These are phyloP conservation scores for Myoxocephalus aenaeus DNA, from an alignment of 2,797 vertebrate species.

Conservation along the genomic window DNA sequence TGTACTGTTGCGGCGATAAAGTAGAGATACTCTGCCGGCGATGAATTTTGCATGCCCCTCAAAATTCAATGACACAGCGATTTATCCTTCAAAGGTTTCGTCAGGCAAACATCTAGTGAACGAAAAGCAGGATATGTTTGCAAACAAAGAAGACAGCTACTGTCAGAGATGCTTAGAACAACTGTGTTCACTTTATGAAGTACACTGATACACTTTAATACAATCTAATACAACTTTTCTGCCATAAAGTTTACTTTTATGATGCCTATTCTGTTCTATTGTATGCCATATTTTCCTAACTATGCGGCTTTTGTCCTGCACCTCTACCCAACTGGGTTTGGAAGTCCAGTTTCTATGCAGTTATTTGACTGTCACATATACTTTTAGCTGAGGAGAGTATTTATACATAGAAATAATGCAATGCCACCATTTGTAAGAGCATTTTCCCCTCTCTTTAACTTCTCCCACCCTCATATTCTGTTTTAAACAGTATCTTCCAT, in stretches of 20 bases:
- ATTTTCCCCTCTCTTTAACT: constrained; percentile 1
- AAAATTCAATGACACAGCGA: background rate
- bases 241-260: background rate
- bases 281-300: background rate
- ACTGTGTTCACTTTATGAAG: background rate
- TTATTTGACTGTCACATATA: background rate
- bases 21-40: background rate
- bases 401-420: background rate
- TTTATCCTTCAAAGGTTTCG: background rate
- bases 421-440: background rate
- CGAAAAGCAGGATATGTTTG: background rate
- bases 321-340: background rate
- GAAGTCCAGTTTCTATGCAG: constrained; percentile 3
- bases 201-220: background rate
- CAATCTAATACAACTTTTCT: background rate
- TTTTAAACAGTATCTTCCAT: constrained; percentile 22
- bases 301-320: background rate
- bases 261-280: background rate
- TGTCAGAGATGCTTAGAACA: background rate
- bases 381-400: background rate
- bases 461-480: constrained; percentile 1
- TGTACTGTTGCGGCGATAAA: background rate
- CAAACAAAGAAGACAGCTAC: background rate
- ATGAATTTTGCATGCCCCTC: background rate
- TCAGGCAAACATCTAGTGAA: background rate